Evolutionary conservation across 2,797 vertebrate genomes (phyloP), one percentile per base, ranked within the genome.

Genomic region (Brachyalestes nurse): DNA sequence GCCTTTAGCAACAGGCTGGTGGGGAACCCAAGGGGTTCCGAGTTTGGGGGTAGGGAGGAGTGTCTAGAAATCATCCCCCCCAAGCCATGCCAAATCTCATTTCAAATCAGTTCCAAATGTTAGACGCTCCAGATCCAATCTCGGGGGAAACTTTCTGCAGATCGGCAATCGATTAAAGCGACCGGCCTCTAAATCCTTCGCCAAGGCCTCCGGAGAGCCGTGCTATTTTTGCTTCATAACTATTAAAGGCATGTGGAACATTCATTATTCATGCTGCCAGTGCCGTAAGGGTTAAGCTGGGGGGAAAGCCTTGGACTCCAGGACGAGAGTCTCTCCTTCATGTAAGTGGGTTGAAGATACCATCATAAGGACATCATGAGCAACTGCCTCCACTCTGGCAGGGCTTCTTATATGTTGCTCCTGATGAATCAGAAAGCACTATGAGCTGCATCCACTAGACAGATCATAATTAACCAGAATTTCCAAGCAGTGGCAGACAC

Each of bases 81-180:
- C 69, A 47, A n/a, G 45, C 55, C 19, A 4, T 9, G 17, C 17
- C 17, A 42, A n/a, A 61, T 78, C 77, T 61, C 28, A 40, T 55
- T 64, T 49, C 42, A 42, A 66, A 85, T 85, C 79, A 62, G 79
- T 82, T 72, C 60, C 66, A 77, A 49, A n/a, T n/a, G 53, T 75
- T 70, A 61, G 47, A 25, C 60, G 53, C 55, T 85, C 72, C 66
- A 82, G 42, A 79, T 69, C 66, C 72, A 76, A 62, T 83, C 79
- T 75, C 53, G 23, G 40, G 58, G 60, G 75, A 58, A 66, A 66
- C 9, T 78, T 78, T 75, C 64, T 72, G 66, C 14, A 17, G 74
- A 74, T 65, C 45, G 42, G n/a, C 75, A 71, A 76, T 83, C 40
- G 67, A 82, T 76, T 67, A 86, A 80, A 79, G 82, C 71, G 57